Conservation (phyloP, 1,140 invertebrate species). For the Paraescarpia echinospica region DNA sequence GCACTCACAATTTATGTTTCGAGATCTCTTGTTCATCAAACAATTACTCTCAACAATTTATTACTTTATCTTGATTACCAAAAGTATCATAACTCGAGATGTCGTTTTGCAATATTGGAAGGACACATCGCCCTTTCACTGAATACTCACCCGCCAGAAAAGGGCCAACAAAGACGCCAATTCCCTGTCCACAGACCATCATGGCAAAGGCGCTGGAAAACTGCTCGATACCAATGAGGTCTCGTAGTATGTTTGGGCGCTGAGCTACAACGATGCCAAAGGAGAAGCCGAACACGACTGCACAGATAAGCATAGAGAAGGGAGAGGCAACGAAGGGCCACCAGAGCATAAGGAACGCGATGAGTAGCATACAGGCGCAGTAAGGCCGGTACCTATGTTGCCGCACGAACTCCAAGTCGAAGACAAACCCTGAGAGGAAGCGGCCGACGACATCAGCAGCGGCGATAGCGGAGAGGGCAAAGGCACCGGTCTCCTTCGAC, state of each 20-base stretch:
- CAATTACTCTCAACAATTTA: no score
- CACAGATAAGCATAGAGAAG: background rate
- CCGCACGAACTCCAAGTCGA: slow-evolving; percentile 4
- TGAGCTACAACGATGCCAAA: background rate
- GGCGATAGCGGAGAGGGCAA: slow-evolving; percentile 17
- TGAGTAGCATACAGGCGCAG: background rate
- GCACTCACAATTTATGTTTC: no score
- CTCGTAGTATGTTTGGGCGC: background rate
- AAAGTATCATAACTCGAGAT: no score
- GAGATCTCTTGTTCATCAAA: no score
- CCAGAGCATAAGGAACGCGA: background rate
- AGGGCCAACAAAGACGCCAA: background rate
- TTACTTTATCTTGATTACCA: no score
- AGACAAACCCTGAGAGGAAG: slow-evolving; percentile 6
- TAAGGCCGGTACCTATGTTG: background rate
- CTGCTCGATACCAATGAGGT: background rate
- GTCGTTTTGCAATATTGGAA: no score
- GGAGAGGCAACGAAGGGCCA: background rate
- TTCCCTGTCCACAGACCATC: background rate
- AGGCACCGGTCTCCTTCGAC: background rate
- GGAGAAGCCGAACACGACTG: background rate
- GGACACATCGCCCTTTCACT: no score
- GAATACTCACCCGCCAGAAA: background rate
- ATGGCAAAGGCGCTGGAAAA: background rate
- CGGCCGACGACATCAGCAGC: slow-evolving; percentile 19